Percentiles rank a stretch among this genome's conserved stretches.
Evolutionary conservation across 1,140 invertebrate species (phyloP).

Genomic region (Saccostrea echinata): DNA sequence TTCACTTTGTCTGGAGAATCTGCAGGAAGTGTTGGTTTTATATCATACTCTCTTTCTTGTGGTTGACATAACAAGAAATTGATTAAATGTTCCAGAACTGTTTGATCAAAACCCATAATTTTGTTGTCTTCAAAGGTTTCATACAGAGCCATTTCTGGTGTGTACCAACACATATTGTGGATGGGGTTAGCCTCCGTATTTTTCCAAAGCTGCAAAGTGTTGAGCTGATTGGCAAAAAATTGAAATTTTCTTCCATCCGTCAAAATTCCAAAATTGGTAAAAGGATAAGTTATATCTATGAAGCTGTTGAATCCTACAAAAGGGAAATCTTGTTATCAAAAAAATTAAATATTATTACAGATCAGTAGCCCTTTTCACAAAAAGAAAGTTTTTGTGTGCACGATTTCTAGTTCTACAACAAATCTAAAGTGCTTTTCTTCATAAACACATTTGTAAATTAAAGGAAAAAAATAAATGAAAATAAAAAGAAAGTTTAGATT

Average conservation of each 20-base stretch:
- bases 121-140: constrained; percentile 87
- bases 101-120: constrained; percentile 88
- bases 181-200: constrained; percentile 84
- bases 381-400: too few relatives aligned
- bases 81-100: constrained; percentile 87
- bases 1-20: constrained; percentile 75
- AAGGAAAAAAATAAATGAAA: too few relatives aligned
- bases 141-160: constrained; percentile 86
- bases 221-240: constrained; percentile 93
- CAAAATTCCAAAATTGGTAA: constrained; percentile 90
- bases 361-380: too few relatives aligned
- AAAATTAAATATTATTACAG: too few relatives aligned
- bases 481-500: too few relatives aligned
- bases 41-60: constrained; percentile 82
- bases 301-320: constrained; percentile 90
- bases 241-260: constrained; percentile 91
- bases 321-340: constrained; percentile 40
- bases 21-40: constrained; percentile 88
- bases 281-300: constrained; percentile 92
- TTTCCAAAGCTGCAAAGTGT: constrained; percentile 87
- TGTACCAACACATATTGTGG: constrained; percentile 91
- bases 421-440: too few relatives aligned
- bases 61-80: constrained; percentile 89
- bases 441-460: too few relatives aligned
- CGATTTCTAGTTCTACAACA: too few relatives aligned